Conservation (phyloP, 2,113 vertebrate genomes). For the Sterrhoptilus dennistouni region DNA sequence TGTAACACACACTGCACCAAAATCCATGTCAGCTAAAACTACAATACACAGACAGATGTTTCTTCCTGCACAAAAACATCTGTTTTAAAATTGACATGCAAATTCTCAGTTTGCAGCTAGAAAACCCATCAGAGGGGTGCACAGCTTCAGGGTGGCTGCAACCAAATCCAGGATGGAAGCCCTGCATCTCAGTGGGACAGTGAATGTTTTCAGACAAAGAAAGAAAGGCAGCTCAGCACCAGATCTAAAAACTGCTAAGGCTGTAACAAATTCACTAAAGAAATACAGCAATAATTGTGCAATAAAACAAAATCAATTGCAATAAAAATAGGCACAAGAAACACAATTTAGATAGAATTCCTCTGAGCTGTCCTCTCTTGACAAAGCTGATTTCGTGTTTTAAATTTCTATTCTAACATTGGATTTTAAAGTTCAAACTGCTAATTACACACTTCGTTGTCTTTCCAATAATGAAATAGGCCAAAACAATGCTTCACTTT, state of each 20-base stretch:
- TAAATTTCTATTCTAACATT: neutral
- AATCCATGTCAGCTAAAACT: neutral
- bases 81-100: neutral
- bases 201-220: neutral
- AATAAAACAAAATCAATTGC: neutral
- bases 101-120: neutral
- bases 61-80: neutral
- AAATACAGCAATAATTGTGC: neutral
- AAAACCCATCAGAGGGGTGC: neutral
- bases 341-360: neutral
- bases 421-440: neutral
- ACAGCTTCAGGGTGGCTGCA: neutral
- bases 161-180: neutral
- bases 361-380: neutral
- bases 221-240: neutral
- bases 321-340: neutral
- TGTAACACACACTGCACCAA: neutral
- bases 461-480: neutral
- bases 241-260: neutral
- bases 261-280: neutral
- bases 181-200: neutral
- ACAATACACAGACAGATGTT: neutral
- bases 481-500: neutral
- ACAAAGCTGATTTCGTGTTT: neutral
- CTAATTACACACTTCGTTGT: neutral